These are phyloP conservation scores for Machaerirhynchus nigripectus DNA, from an alignment of 2,113 vertebrate genomes.

Conservation along the genomic window DNA sequence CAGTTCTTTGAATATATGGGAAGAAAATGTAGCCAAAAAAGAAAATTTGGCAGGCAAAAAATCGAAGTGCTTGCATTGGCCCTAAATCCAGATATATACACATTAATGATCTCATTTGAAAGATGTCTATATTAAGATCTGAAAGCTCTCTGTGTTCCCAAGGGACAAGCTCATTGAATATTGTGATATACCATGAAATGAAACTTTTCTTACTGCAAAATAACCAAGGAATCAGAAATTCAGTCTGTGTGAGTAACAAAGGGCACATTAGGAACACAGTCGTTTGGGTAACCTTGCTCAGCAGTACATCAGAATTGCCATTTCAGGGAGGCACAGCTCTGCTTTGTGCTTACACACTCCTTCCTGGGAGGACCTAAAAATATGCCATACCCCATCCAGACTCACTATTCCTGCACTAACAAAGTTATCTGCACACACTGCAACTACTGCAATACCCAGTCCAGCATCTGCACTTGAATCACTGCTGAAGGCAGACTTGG, in stretches of 20 bases:
- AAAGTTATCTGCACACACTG: neutral
- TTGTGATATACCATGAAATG: neutral
- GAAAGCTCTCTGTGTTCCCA: neutral
- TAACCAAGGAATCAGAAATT: slow-evolving; percentile 1
- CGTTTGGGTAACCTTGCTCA: neutral
- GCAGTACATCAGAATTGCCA: neutral
- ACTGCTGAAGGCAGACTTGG: neutral
- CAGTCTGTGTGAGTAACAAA: neutral
- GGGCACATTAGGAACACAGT: neutral
- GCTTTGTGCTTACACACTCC: neutral
- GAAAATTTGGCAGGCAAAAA: slow-evolving; percentile 52
- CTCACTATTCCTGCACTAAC: neutral
- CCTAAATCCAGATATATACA: neutral
- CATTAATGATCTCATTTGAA: slow-evolving; percentile 51
- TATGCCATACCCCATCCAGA: neutral
- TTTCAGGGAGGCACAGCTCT: neutral
- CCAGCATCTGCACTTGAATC: neutral
- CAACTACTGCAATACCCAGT: neutral
- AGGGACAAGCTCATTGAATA: neutral
- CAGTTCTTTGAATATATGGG: slow-evolving; percentile 37
- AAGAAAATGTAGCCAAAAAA: slow-evolving; percentile 29
- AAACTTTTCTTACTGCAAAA: neutral
- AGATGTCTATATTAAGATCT: slow-evolving; percentile 29
- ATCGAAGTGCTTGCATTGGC: slow-evolving; percentile 7
- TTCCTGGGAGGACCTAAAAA: neutral